phyloP scores from a whole-genome alignment of 2,797 vertebrate species.

The Somateria mollissima region DNA sequence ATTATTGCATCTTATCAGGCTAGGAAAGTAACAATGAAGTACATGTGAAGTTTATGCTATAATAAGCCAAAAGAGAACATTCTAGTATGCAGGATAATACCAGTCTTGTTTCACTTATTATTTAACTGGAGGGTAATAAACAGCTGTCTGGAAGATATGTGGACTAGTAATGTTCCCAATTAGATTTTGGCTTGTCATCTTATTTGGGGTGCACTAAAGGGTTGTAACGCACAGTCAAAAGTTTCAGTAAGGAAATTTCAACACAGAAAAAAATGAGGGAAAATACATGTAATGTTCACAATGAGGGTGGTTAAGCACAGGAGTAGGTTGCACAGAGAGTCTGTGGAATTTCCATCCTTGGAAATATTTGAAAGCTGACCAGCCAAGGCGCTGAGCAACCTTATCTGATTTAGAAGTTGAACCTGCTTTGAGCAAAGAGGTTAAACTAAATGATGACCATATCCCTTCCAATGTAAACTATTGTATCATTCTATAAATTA shows the following conservation, averaged over 20 bases:
- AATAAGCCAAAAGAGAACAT: neutral
- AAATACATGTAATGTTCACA: neutral
- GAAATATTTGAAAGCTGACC: neutral
- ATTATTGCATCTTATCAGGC: neutral
- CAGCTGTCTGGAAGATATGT: neutral
- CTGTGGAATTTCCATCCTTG: neutral
- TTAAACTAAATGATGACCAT: neutral
- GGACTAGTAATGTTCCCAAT: neutral
- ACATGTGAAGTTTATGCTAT: neutral
- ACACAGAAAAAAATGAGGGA: neutral
- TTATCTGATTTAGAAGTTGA: neutral
- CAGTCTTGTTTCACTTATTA: neutral
- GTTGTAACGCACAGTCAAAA: neutral
- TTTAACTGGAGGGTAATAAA: neutral
- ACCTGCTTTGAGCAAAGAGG: neutral
- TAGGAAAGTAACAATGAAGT: neutral
- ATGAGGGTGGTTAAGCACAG: neutral
- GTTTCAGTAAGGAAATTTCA: neutral
- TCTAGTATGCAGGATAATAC: neutral
- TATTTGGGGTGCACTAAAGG: neutral
- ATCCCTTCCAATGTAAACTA: neutral
- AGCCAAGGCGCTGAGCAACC: neutral
- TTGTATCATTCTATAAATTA: neutral
- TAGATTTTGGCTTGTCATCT: neutral
- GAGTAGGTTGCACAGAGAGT: neutral